Percentiles rank a stretch among this genome's conserved stretches.
These are phyloP conservation scores for Paedocypris micromegethes DNA, from an alignment of 2,797 vertebrate species.

Conservation along the genomic window DNA sequence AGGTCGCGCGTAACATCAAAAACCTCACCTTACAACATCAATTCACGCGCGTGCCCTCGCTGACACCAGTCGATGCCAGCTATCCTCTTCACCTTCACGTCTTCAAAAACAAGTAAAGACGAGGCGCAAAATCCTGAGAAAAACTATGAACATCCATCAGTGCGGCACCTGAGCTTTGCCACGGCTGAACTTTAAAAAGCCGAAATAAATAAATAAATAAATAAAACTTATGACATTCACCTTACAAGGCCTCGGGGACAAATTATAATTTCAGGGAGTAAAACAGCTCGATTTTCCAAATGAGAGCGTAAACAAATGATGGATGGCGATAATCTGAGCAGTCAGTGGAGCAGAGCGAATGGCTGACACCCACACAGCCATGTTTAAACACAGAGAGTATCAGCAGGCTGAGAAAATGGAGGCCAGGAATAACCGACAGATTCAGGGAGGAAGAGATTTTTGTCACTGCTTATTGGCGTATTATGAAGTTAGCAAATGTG, in stretches of 20 bases:
- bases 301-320: conserved; percentile 67
- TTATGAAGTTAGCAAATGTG: neutral
- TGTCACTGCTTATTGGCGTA: neutral
- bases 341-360: conserved; percentile 54
- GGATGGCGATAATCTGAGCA: conserved; percentile 64
- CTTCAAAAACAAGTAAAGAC: conserved; percentile 12
- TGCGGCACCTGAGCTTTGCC: neutral
- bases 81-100: conserved; percentile 23
- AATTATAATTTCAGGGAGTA: conserved; percentile 56
- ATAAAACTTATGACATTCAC: conserved; percentile 36
- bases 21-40: conserved; percentile 9
- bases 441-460: neutral
- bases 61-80: neutral
- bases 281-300: conserved; percentile 52
- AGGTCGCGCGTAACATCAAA: conserved; percentile 6
- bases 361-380: conserved; percentile 48
- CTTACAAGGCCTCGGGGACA: conserved; percentile 50
- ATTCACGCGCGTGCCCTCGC: neutral
- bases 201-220: conserved; percentile 18
- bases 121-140: neutral
- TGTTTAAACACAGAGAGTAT: conserved; percentile 46
- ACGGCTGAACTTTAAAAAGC: neutral
- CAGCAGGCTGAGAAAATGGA: conserved; percentile 40
- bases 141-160: conserved; percentile 5
- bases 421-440: conserved; percentile 29